Base-by-base conservation (phyloP, 2,797 vertebrate genomes). In the Lophius americanus region DNA sequence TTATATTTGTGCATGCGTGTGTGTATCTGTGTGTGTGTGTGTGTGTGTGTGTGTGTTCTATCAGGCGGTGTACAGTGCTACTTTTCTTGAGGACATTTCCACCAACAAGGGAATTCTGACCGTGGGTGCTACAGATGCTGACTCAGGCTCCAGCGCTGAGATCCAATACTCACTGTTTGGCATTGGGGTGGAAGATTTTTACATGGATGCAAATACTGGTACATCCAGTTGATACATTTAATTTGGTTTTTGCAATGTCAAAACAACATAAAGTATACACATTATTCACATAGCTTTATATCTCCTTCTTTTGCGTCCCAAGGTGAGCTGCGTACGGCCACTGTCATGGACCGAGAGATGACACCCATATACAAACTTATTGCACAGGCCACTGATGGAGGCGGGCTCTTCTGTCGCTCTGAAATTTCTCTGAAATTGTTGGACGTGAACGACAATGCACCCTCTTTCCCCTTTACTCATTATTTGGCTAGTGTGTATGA, bases 371-470 rank as follows among this genome's bases (percentile, higher is more conserved):
- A 99, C 87, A 90, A 93, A 63, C 95, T 99, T 61, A 86, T 94
- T 1, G 90, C 95, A 73, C 96, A 95, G 90, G 98, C 97, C 46
- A 94, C 95, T 5, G 98, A 99, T 33, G 95, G 95, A 77, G 98
- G 98, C 44, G 98, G 97, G 9, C 92, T 95, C 64, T 98, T 94
- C 92, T 99, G 98, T 85, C 94, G 96, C 64, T 93, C 95, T n/a
- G 88, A 90, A 57, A 68, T 99, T 78, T 92, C 94, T 81, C 92
- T 99, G 57, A 94, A 84, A 10, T 78, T 99, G 75, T 92, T 97
- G 88, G 98, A 99, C 32, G 94, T 97, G 73, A 99, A 99, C 72
- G 98, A 99, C 89, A 99, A 98, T 33, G 91, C 94, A 3, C 98
- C 98, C 0, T 93, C 94, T 2, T 99, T 99, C 85, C 94, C 95